phyloP scores from a whole-genome alignment of 2,797 vertebrate species.

The Catostomus latipinnis region DNA sequence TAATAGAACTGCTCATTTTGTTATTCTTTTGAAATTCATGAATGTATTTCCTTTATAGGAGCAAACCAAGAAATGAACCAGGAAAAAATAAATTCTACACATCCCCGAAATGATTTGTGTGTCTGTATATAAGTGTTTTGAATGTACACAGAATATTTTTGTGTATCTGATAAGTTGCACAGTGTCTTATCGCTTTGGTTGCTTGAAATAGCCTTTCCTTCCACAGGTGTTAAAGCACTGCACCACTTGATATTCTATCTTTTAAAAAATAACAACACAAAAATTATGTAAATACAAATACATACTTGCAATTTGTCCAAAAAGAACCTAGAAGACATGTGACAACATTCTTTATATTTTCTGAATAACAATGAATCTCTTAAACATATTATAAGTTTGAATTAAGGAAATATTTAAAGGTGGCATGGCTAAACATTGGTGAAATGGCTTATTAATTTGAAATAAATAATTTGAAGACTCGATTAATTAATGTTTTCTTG shows the following conservation, averaged over 20 bases:
- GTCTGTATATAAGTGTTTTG: too few relatives aligned
- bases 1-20: not conserved
- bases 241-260: constrained; percentile 8
- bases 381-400: too few relatives aligned
- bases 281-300: not conserved
- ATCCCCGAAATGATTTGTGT: constrained; percentile 67
- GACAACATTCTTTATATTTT: not conserved
- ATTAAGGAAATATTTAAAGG: not conserved
- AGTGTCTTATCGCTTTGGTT: not conserved
- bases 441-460: not conserved
- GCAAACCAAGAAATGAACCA: constrained; percentile 60
- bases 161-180: not conserved
- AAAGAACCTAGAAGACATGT: not conserved
- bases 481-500: not conserved
- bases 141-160: not conserved
- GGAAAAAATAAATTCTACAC: constrained; percentile 72
- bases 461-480: constrained; percentile 11
- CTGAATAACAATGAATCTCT: too few relatives aligned
- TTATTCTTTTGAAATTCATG: not conserved
- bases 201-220: not conserved
- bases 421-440: not conserved
- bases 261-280: too few relatives aligned
- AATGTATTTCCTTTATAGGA: constrained; percentile 51
- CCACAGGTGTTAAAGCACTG: not conserved
- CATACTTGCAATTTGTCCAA: not conserved